Conservation (phyloP, 2,113 vertebrate species). For the Synchiropus splendidus region DNA sequence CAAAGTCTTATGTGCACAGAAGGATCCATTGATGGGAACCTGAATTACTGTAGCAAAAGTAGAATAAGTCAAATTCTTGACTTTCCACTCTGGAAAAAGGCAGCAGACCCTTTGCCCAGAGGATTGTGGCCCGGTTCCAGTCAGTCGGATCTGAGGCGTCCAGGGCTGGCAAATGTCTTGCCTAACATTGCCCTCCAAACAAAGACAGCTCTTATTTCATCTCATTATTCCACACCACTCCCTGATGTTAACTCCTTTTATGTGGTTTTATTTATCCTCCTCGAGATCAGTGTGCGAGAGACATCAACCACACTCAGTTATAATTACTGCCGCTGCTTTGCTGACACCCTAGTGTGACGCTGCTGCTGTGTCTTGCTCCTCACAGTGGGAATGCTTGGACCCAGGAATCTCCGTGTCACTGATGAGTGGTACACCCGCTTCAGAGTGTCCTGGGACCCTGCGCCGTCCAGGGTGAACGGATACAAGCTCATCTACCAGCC, state of each 20-base stretch:
- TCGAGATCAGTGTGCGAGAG: conserved; percentile 4
- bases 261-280: conserved; percentile 13
- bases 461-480: conserved; percentile 83
- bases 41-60: conserved; percentile 14
- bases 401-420: conserved; percentile 88
- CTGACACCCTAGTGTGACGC: conserved; percentile 4
- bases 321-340: background rate
- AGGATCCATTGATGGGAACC: conserved; percentile 18
- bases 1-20: conserved; percentile 1
- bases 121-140: conserved; percentile 24
- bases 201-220: conserved; percentile 11
- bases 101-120: conserved; percentile 21
- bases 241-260: conserved; percentile 10
- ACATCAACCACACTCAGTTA: conserved; percentile 12
- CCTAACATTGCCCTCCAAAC: conserved; percentile 24
- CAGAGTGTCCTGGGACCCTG: conserved; percentile 90
- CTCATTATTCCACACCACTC: background rate
- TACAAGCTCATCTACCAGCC: conserved; percentile 92
- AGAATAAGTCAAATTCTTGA: conserved; percentile 19
- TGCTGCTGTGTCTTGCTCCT: conserved; percentile 20
- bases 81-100: conserved; percentile 16
- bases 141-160: conserved; percentile 12
- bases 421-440: conserved; percentile 99
- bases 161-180: conserved; percentile 9
- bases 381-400: conserved; percentile 83